Percentiles rank a stretch among this genome's conserved stretches.
Evolutionary conservation across 2,113 vertebrate genomes (phyloP).

Genomic region (Neoarius graeffei): DNA sequence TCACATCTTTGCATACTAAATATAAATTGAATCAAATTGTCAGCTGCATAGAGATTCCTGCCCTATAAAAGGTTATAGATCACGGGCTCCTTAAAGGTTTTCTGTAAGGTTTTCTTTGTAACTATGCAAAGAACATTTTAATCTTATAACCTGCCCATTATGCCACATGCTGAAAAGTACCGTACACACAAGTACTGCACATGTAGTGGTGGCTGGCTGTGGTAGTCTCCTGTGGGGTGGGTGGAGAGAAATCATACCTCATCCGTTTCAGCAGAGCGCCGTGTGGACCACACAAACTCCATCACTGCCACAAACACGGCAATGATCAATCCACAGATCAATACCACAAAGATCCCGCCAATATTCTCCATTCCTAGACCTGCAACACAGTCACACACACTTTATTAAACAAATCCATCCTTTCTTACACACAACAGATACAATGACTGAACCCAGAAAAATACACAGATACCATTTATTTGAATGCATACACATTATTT

Average conservation of each 20-base stretch:
- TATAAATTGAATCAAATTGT: neutral
- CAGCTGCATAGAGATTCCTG: neutral
- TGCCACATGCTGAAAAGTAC: neutral
- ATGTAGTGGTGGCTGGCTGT: neutral
- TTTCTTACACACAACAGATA: conserved; percentile 1
- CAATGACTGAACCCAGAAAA: neutral
- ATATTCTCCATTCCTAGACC: conserved; percentile 91
- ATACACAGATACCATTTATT: neutral
- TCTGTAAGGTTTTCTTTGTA: neutral
- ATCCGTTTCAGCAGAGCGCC: conserved; percentile 81
- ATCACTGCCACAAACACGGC: conserved; percentile 89
- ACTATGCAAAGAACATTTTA: neutral
- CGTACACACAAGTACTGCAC: neutral
- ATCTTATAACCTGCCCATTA: neutral
- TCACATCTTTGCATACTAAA: neutral
- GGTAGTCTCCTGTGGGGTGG: neutral
- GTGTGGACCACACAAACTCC: conserved; percentile 90
- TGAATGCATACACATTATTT: neutral
- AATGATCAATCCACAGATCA: conserved; percentile 89
- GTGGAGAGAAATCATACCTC: conserved; percentile 70
- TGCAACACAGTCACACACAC: conserved; percentile 46
- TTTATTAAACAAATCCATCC: neutral
- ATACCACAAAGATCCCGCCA: conserved; percentile 87
- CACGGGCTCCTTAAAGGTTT: neutral
- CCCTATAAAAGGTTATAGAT: neutral